phyloP scores from a whole-genome alignment of 37 sponge, comb jelly and placozoan species.

The Amphimedon queenslandica region DNA sequence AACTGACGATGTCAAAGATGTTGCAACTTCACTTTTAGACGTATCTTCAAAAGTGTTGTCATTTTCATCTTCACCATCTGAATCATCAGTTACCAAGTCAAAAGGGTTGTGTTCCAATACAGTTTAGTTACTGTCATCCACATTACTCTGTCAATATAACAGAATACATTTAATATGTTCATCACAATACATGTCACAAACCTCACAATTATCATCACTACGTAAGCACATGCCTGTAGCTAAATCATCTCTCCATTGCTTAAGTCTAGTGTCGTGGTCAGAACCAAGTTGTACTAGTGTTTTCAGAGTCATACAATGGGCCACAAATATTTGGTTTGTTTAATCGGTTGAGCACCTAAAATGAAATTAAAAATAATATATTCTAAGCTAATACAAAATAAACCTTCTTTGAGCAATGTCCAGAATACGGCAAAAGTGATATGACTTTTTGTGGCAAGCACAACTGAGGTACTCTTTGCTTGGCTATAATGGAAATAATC shows the following conservation, averaged over 20 bases:
- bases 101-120: too few species aligned
- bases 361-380: neutral
- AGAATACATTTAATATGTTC: too few species aligned
- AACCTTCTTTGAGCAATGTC: constrained; percentile 16
- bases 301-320: neutral
- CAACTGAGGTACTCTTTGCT: neutral
- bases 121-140: too few species aligned
- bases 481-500: neutral
- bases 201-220: too few species aligned
- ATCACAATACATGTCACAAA: too few species aligned
- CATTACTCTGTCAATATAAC: too few species aligned
- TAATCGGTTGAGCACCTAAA: neutral
- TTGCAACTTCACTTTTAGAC: too few species aligned
- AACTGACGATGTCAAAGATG: too few species aligned
- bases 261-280: neutral
- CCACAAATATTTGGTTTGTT: neutral
- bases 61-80: neutral
- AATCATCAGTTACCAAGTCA: neutral
- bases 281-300: neutral
- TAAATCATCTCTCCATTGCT: neutral
- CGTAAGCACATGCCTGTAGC: too few species aligned
- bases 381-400: neutral
- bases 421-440: constrained; percentile 18
- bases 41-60: too few species aligned
- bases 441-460: constrained; percentile 9